Conservation (phyloP, 92 coral and sea anemone species). For the Actinernus sp. region DNA sequence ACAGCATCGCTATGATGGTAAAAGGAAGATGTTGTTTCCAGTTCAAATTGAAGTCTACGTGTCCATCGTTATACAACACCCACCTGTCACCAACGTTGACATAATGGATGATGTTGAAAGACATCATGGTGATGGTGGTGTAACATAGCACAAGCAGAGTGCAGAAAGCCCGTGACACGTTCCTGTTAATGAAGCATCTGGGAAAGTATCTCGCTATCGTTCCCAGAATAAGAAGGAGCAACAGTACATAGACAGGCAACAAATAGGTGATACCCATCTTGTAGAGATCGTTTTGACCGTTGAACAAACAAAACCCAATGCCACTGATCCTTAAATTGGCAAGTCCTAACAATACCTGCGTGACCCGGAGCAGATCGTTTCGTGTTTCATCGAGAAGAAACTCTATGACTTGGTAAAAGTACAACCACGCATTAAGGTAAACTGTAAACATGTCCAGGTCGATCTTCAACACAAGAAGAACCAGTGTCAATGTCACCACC, state of each 20-base stretch:
- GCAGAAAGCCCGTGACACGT: constrained; percentile 74
- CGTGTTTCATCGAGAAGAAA: constrained; percentile 63
- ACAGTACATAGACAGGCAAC: constrained; percentile 71
- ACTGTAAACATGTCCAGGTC: constrained; percentile 79
- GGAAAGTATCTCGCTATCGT: constrained; percentile 72
- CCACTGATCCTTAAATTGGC: constrained; percentile 72
- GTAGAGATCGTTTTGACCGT: constrained; percentile 74
- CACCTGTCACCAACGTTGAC: constrained; percentile 61
- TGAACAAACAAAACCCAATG: constrained; percentile 56
- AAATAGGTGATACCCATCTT: constrained; percentile 76
- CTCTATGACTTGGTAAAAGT: constrained; percentile 78
- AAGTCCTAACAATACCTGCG: constrained; percentile 65
- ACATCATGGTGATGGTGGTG: constrained; percentile 75
- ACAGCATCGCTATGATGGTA: constrained; percentile 71
- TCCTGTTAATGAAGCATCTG: constrained; percentile 81
- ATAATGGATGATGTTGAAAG: constrained; percentile 71
- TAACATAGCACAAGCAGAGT: constrained; percentile 80
- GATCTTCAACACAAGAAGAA: constrained; percentile 74
- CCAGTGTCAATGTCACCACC: constrained; percentile 41
- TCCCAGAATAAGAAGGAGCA: constrained; percentile 59
- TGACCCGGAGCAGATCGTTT: constrained; percentile 57
- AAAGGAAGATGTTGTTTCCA: constrained; percentile 79
- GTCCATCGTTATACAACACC: constrained; percentile 82
- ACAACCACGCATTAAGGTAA: constrained; percentile 89
- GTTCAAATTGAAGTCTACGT: constrained; percentile 45